Base-by-base conservation (phyloP, 2,113 vertebrate species). In the Pachyramphus minor region DNA sequence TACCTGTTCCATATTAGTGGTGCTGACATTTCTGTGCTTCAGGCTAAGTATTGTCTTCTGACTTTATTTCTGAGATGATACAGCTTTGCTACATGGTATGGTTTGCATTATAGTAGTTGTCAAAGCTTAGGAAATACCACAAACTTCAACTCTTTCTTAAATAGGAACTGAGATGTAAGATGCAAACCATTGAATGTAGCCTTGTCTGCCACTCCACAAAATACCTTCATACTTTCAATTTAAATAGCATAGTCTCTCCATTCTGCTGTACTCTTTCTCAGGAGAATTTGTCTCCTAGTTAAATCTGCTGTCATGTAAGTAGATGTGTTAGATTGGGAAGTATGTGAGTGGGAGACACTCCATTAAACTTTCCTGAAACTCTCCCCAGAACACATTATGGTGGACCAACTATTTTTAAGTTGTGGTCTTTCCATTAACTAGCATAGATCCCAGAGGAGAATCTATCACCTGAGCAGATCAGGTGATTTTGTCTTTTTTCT, bases 281-380 rank as follows among this genome's bases (percentile, higher is more conserved):
- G 33, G 21, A 1, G 3, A 0, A 0, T n/a, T 66, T 30, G 6
- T 60, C 39, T 68, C n/a, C 21, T 22, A 18, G 13, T 73, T 77
- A 33, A 73, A 15, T 41, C 16, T 76, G 49, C 24, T 52, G n/a
- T 28, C 9, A 39, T 10, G 3, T 20, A 47, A 56, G 12, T 30
- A 11, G 3, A 4, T 8, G 18, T 30, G 5, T 73, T 37, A 62
- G 37, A 30, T 2, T 11, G 18, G 19, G 5, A 7, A 47, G 8
- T 2, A 6, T 42, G 35, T 74, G 67, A 56, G 27, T n/a, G 53
- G 72, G 45, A 80, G 21, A 30, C 14, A 27, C 9, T 25, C n/a
- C 2, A 2, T 35, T 21, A 52, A 4, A 66, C 16, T n/a, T 71
- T 35, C 10, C 41, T 76, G 53, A 86, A 64, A 52, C 11, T 44